phyloP scores from a whole-genome alignment of 2,797 vertebrate species.

The Sphenodon punctatus region DNA sequence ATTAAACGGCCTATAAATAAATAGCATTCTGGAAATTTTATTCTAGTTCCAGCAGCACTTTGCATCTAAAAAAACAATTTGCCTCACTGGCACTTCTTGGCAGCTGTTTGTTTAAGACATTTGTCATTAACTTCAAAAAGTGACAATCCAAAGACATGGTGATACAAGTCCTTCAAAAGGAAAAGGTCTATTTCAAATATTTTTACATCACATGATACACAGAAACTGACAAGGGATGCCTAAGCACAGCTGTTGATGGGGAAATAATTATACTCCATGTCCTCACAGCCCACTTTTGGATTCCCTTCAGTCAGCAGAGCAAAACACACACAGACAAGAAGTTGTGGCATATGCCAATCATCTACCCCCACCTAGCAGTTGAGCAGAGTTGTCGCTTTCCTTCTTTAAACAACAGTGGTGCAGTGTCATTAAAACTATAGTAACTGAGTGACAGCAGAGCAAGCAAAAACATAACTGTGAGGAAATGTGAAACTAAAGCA shows the following conservation, averaged over 20 bases:
- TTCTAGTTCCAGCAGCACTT: not conserved
- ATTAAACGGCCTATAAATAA: not conserved
- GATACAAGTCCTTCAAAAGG: not conserved
- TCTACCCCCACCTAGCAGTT: not conserved
- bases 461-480: not conserved
- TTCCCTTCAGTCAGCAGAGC: not conserved
- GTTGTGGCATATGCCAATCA: not conserved
- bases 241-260: not conserved
- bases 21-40: not conserved
- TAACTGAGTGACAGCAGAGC: not conserved
- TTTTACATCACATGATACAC: not conserved
- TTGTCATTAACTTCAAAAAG: not conserved
- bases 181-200: not conserved
- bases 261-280: conserved; percentile 21
- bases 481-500: not conserved
- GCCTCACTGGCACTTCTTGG: not conserved
- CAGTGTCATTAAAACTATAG: not conserved
- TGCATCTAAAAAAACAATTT: not conserved
- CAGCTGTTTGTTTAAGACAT: not conserved
- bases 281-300: not conserved
- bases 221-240: not conserved
- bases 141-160: not conserved
- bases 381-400: not conserved
- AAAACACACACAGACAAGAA: not conserved
- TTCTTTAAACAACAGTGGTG: not conserved